Conservation (phyloP, 2,797 vertebrate species). For the Distichodus sexfasciatus region DNA sequence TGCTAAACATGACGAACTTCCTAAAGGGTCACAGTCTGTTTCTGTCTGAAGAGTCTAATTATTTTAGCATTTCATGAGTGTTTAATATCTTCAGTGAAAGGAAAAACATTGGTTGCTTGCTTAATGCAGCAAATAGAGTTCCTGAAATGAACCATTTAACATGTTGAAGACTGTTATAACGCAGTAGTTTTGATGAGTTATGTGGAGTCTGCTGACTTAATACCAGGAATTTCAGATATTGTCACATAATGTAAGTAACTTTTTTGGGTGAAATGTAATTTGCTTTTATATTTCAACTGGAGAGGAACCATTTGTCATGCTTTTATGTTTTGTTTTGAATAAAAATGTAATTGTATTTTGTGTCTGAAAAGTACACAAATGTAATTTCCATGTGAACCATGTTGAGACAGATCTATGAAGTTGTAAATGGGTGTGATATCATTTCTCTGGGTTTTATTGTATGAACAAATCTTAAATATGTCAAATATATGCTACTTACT, state of each 20-base stretch:
- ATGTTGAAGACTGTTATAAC: slow-evolving; percentile 1
- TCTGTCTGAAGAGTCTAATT: neutral
- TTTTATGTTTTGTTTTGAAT: slow-evolving; percentile 39
- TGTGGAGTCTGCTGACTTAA: neutral
- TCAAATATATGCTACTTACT: slow-evolving; percentile 51
- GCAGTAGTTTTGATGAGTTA: neutral
- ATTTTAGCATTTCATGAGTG: neutral
- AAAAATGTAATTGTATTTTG: neutral
- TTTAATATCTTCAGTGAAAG: neutral
- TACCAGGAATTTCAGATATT: neutral
- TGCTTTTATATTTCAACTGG: slow-evolving; percentile 9
- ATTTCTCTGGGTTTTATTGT: slow-evolving; percentile 9
- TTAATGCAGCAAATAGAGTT: no score
- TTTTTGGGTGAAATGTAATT: slow-evolving; percentile 22
- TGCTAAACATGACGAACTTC: no score
- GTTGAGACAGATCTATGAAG: slow-evolving; percentile 22
- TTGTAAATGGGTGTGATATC: slow-evolving; percentile 1
- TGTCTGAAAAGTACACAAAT: no score
- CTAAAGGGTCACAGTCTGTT: neutral
- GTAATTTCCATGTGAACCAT: slow-evolving; percentile 32
- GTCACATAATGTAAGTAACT: neutral
- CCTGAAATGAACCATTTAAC: neutral
- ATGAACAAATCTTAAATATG: slow-evolving; percentile 53
- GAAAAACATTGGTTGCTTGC: neutral
- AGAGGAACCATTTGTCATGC: neutral